Percentiles rank a stretch among this genome's conserved stretches.
Conservation (phyloP, 2,888 invertebrate species). For the Andrena bucephala region DNA sequence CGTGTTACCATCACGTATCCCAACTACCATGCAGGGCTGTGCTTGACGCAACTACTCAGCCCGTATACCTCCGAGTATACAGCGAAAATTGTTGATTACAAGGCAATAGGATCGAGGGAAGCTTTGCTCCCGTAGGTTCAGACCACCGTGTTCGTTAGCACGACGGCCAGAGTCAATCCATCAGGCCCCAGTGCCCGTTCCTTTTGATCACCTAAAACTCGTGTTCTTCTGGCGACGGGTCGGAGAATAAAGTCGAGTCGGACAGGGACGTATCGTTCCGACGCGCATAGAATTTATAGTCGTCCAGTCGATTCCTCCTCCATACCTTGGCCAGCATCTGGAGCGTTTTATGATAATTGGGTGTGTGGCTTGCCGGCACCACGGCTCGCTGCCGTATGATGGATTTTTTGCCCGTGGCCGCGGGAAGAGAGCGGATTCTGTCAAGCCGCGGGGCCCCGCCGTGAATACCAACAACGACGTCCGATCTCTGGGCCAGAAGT, state of each 20-base stretch:
- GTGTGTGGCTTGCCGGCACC: slow-evolving; percentile 70
- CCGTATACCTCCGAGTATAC: background rate
- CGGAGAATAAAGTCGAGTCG: slow-evolving; percentile 63
- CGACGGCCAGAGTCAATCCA: slow-evolving; percentile 63
- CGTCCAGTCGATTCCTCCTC: slow-evolving; percentile 44
- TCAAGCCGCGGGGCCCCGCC: slow-evolving; percentile 61
- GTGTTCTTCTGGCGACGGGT: slow-evolving; percentile 59
- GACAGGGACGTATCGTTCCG: slow-evolving; percentile 69
- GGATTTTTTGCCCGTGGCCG: slow-evolving; percentile 66
- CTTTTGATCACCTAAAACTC: slow-evolving; percentile 60
- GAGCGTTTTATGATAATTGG: slow-evolving; percentile 77
- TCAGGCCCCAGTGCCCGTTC: slow-evolving; percentile 47
- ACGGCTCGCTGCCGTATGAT: slow-evolving; percentile 73
- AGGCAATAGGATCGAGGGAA: background rate
- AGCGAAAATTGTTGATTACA: slow-evolving; percentile 24
- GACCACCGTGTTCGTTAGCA: slow-evolving; percentile 72
- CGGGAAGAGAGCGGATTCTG: slow-evolving; percentile 45
- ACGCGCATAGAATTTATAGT: slow-evolving; percentile 69
- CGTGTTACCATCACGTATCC: slow-evolving; percentile 18
- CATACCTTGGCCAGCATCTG: slow-evolving; percentile 67
- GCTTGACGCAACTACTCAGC: background rate
- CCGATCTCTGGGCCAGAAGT: slow-evolving; percentile 25
- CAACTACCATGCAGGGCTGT: slow-evolving; percentile 13
- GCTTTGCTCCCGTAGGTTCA: background rate
- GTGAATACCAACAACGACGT: slow-evolving; percentile 56